A percentile compares a stretch with the other conserved stretches of the same genome.
phyloP scores from a whole-genome alignment of 2,797 vertebrate species.

The Malacoctenus gilli region DNA sequence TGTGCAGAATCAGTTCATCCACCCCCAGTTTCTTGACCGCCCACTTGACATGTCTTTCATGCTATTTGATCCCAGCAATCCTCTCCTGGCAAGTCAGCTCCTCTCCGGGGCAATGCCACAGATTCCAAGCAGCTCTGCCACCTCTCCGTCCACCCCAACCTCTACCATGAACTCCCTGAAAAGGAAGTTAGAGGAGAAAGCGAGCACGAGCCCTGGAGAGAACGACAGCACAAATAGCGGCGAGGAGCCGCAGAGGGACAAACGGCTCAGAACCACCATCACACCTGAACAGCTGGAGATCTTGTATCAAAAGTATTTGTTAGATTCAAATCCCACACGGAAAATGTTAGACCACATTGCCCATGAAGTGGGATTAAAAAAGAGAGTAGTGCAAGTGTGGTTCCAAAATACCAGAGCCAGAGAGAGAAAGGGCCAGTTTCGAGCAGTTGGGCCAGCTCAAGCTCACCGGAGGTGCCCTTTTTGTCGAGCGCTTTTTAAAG shows the following conservation, averaged over 20 bases:
- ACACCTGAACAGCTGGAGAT: slow-evolving; percentile 98
- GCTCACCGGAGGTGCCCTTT: slow-evolving; percentile 97
- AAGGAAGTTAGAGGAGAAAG: slow-evolving; percentile 98
- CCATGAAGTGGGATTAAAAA: slow-evolving; percentile 98
- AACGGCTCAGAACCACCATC: slow-evolving; percentile 96
- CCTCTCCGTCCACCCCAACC: slow-evolving; percentile 96
- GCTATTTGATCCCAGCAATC: slow-evolving; percentile 98
- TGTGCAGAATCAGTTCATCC: slow-evolving; percentile 98
- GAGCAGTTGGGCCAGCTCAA: slow-evolving; percentile 96
- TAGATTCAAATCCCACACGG: slow-evolving; percentile 98
- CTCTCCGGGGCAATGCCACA: slow-evolving; percentile 95
- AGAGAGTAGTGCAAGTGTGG: slow-evolving; percentile 99
- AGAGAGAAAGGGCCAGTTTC: slow-evolving; percentile 97
- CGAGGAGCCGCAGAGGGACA: slow-evolving; percentile 97
- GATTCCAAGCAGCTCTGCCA: slow-evolving; percentile 94
- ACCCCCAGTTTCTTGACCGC: slow-evolving; percentile 95
- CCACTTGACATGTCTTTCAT: slow-evolving; percentile 98
- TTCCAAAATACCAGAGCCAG: slow-evolving; percentile 98
- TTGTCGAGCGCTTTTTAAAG: slow-evolving; percentile 98
- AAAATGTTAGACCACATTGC: slow-evolving; percentile 99
- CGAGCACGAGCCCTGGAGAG: slow-evolving; percentile 95
- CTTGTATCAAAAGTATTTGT: slow-evolving; percentile 97
- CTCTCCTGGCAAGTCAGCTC: slow-evolving; percentile 93
- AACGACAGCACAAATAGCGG: slow-evolving; percentile 97
- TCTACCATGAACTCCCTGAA: slow-evolving; percentile 98